phyloP scores from a whole-genome alignment of 2,113 vertebrate species.

The Charina bottae region DNA sequence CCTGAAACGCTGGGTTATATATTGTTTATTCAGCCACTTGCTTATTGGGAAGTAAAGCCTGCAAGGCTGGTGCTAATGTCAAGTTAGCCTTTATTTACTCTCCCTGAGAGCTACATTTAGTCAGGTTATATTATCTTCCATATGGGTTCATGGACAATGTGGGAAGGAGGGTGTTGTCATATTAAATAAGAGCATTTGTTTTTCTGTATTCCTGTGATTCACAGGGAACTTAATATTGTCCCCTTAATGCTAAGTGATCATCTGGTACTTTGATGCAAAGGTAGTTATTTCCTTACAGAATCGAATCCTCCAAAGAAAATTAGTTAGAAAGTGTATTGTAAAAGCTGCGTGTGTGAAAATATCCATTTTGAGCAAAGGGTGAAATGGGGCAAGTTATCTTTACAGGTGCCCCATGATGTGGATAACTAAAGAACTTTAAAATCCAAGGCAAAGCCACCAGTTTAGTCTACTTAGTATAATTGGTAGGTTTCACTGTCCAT shows the following conservation, averaged over 20 bases:
- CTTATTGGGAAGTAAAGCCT: not conserved
- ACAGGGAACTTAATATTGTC: not conserved
- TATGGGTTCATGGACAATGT: not conserved
- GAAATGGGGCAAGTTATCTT: conserved; percentile 31
- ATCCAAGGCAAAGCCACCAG: not conserved
- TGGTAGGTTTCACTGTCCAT: not conserved
- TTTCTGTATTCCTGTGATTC: not conserved
- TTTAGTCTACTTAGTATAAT: not conserved
- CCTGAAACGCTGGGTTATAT: not conserved
- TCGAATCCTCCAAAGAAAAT: not conserved
- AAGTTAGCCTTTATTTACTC: not conserved
- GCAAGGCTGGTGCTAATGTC: not conserved
- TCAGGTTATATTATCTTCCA: not conserved
- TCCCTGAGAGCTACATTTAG: conserved; percentile 12
- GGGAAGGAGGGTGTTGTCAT: not conserved
- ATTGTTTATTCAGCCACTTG: conserved; percentile 27
- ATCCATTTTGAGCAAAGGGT: conserved; percentile 20
- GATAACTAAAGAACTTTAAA: not conserved
- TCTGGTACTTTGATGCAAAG: conserved; percentile 12
- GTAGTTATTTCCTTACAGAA: conserved; percentile 11
- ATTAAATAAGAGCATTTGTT: not conserved
- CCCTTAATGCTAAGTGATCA: not conserved
- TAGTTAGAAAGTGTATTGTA: not conserved
- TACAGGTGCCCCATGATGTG: conserved; percentile 12
- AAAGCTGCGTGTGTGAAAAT: not conserved